Evolutionary conservation across 2,797 vertebrate species (phyloP).

Genomic region (Leucoraja ocellata): DNA sequence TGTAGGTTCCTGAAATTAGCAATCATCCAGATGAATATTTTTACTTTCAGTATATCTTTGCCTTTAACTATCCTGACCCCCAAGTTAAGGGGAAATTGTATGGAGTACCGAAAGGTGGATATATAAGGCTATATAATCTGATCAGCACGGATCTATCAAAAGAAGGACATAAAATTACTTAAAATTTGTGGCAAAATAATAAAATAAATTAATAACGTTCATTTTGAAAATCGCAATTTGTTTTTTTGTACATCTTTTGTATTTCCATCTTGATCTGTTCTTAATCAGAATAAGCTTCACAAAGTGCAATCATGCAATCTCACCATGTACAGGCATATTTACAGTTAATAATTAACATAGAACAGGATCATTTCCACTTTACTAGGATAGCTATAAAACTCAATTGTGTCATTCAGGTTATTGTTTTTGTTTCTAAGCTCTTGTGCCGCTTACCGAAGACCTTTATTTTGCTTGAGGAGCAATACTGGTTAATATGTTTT

Average conservation of each 20-base stretch:
- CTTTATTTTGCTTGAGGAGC: constrained; percentile 32
- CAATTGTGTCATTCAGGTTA: background rate
- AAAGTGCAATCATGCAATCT: background rate
- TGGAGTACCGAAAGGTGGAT: background rate
- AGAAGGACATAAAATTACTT: background rate
- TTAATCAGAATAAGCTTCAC: background rate
- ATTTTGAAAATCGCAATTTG: background rate
- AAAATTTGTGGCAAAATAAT: background rate
- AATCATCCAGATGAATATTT: background rate
- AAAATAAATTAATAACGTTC: background rate
- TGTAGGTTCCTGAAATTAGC: background rate
- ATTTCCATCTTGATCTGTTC: background rate
- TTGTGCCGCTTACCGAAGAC: background rate
- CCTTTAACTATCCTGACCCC: background rate
- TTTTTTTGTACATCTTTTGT: background rate
- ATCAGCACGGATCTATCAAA: background rate
- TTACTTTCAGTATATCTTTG: background rate
- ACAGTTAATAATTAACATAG: background rate
- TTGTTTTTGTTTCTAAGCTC: background rate
- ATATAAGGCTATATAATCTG: too few relatives aligned
- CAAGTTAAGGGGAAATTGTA: background rate
- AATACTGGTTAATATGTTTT: constrained; percentile 33
- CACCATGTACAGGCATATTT: background rate
- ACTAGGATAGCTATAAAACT: background rate
- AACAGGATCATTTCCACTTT: background rate